phyloP scores from a whole-genome alignment of 2,113 vertebrate genomes.

The Sitta europaea region DNA sequence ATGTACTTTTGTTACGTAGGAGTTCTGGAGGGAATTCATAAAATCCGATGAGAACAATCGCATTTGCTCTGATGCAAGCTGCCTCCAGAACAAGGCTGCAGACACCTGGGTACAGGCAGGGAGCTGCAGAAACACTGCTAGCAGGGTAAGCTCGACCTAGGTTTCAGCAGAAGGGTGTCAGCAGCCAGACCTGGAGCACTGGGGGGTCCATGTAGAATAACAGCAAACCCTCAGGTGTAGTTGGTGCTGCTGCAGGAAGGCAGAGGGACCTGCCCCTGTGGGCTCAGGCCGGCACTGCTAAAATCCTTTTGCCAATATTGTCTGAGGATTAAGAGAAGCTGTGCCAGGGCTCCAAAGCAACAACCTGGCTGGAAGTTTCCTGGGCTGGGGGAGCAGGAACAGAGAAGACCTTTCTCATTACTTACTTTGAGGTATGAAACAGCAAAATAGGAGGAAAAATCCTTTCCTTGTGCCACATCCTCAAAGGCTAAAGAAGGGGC shows the following conservation, averaged over 20 bases:
- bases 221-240: neutral
- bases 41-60: slow-evolving; percentile 33
- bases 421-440: neutral
- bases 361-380: neutral
- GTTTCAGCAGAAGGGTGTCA: fast-evolving
- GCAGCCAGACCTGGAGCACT: neutral
- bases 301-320: neutral
- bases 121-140: neutral
- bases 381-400: neutral
- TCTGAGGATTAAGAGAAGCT: neutral
- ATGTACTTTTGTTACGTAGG: neutral
- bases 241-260: neutral
- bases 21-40: slow-evolving; percentile 16
- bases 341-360: neutral
- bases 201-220: fast-evolving
- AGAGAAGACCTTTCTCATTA: neutral
- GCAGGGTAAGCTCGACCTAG: fast-evolving
- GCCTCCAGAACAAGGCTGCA: neutral
- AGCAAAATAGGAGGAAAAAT: neutral
- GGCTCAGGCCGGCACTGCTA: neutral
- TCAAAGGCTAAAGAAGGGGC: neutral
- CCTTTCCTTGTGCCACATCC: fast-evolving
- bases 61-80: slow-evolving; percentile 36
- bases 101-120: neutral
- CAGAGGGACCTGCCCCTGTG: neutral